A percentile compares a stretch with the other conserved stretches of the same genome.
Conservation (phyloP, 2,113 vertebrate genomes). For the Synchiropus splendidus region DNA sequence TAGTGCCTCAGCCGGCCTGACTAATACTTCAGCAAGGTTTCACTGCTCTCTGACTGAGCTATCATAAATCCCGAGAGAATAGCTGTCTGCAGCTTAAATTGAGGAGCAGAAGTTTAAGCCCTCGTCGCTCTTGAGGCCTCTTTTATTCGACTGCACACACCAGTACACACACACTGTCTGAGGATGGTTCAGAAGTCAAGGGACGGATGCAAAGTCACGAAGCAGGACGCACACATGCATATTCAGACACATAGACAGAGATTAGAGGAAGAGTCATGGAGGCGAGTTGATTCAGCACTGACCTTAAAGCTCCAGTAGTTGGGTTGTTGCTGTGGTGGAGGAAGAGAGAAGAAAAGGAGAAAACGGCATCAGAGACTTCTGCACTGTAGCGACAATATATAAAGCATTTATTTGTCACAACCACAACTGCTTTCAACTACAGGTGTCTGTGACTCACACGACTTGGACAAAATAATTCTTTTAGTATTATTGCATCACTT, state of each 20-base stretch:
- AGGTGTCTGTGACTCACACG: too few species aligned
- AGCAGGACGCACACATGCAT: conserved; percentile 10
- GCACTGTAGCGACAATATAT: not conserved
- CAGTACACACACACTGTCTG: not conserved
- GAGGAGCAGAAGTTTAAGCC: conserved; percentile 41
- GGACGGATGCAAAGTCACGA: not conserved
- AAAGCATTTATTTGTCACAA: not conserved
- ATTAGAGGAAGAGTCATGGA: conserved; percentile 1
- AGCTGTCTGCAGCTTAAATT: conserved; percentile 44
- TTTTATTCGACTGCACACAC: not conserved
- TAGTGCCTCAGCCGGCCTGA: conserved; percentile 31
- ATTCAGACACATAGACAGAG: conserved; percentile 4
- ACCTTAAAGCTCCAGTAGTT: conserved; percentile 99
- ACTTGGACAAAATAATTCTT: not conserved
- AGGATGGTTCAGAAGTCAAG: too few species aligned
- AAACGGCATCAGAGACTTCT: conserved; percentile 23
- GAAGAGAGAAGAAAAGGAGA: conserved; percentile 16
- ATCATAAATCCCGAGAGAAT: conserved; percentile 42
- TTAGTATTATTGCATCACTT: not conserved
- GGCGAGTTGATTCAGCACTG: conserved; percentile 67
- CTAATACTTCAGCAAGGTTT: conserved; percentile 19
- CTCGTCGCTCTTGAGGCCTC: conserved; percentile 16
- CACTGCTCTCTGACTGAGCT: conserved; percentile 14
- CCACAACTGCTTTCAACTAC: too few species aligned
- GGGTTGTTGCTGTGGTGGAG: conserved; percentile 74